Conservation (phyloP, 2,113 vertebrate genomes). For the Atractosteus spatula region DNA sequence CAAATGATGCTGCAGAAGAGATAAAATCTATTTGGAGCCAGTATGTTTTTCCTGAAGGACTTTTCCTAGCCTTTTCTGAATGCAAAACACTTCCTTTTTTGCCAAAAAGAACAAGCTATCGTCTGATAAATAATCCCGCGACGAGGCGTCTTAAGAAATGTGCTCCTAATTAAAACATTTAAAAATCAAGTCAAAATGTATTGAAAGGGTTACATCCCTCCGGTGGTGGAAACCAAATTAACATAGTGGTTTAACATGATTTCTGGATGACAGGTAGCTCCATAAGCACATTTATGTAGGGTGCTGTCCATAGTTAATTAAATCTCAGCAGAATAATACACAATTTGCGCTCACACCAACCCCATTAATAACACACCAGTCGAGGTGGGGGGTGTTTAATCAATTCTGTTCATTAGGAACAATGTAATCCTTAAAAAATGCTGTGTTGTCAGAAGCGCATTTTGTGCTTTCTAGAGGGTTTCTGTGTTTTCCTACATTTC, state of each 20-base stretch:
- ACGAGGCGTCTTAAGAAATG: neutral
- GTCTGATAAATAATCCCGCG: too few relatives aligned
- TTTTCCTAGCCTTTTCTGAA: neutral
- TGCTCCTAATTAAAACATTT: neutral
- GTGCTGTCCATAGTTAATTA: constrained; percentile 64
- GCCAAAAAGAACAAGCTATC: too few relatives aligned
- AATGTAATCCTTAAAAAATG: constrained; percentile 42
- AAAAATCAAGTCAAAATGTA: constrained; percentile 6
- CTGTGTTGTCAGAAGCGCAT: constrained; percentile 32
- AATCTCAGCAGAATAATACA: constrained; percentile 63
- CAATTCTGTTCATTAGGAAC: constrained; percentile 65
- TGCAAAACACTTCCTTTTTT: too few relatives aligned
- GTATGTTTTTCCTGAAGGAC: neutral
- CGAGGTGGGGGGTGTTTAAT: constrained; percentile 39
- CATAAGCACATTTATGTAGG: constrained; percentile 65
- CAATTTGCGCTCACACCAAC: constrained; percentile 55
- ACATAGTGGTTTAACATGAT: constrained; percentile 7
- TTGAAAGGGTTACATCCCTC: constrained; percentile 2
- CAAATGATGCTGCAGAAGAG: too few relatives aligned
- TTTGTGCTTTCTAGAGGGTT: constrained; percentile 6
- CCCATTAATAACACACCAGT: constrained; percentile 57
- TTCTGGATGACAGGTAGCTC: constrained; percentile 56
- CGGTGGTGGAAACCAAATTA: neutral
- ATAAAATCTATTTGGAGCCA: too few relatives aligned
- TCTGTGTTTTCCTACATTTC: too few relatives aligned